Base-by-base conservation (phyloP, 2,113 vertebrate genomes). In the Sylvilagus bachmani region DNA sequence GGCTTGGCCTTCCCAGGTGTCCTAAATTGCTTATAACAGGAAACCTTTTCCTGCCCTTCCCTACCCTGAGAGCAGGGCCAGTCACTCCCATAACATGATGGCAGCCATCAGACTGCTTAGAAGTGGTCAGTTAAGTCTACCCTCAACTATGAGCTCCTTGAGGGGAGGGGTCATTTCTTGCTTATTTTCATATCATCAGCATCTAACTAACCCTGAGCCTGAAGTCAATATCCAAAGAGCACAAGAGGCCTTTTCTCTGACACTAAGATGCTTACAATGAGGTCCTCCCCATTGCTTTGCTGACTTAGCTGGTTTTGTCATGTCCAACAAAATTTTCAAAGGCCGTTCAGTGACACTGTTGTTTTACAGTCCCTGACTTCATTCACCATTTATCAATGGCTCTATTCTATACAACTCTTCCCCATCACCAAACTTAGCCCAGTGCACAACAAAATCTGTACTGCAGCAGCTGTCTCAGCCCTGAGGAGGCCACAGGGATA, bases 401-500 rank as follows among this genome's bases (percentile, higher is more conserved):
- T 69, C 90, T 93, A 88, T 97, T 97, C 97, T 96, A 91, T 62
- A 86, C 36, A 77, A 24, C 36, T 93, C 94, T 97, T 95, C 53
- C 79, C 91, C 78, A 93, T 33, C 79, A 96, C 55, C 87, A 87
- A 91, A 94, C 87, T 95, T 91, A 96, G 82, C 66, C 64, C n/a
- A 73, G 51, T 62, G 70, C 84, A 86, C 95, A 93, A 95, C 86
- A 94, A 96, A 96, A 97, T 95, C 94, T 96, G 93, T 94, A 94
- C 95, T 97, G 91, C 79, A 92, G 91, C 95, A 97, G 94, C 94
- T 96, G 89, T 93, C 83, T 97, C 89, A 80, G 94, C 75, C 79
- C 71, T 89, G 70, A 79, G 77, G 93, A 95, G 58, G 93, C 88
- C 91, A 96, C 81, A n/a, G 80, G 51, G 87, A 96, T 94, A 96